Base-by-base conservation (phyloP, 2,888 invertebrate genomes). In the Drosophila buzzatii region DNA sequence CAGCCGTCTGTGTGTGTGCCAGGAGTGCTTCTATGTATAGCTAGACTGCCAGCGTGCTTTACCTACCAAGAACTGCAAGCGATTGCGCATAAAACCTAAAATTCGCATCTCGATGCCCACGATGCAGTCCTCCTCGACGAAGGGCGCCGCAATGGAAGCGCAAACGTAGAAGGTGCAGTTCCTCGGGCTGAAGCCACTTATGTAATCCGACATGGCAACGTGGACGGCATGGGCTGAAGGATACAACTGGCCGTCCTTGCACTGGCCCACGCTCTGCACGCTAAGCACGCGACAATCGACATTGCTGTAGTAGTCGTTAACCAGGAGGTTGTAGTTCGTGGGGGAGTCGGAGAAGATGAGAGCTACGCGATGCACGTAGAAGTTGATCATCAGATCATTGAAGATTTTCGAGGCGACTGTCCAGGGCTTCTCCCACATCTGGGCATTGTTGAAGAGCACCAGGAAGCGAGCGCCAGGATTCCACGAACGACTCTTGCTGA, bases 91-190 rank as follows among this genome's bases (percentile, higher is more conserved):
- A 6, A 94, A 90, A 0, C 93, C 82, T 12, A 91, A 65, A 57
- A 93, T 92, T 63, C 94, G 93, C 60, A 95, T 91, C 72, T 94
- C 95, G 0, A 94, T 90, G 42, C 92, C 92, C 14, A 93, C 85
- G 1, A 81, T 55, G 51, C 92, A 91, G 59, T 93, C 82, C 6
- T 77, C 78, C 78, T 94, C 94, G 1, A 95, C 92, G 79, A 94
- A 95, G 0, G 95, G 95, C 14, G 94, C 93, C 57, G 93, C 91
- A 76, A 94, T 92, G 47, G 94, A 81, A 27, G 94, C 93, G 51
- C 95, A 92, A 63, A 95, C 92, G 41, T 93, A 90, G 52, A 95
- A 89, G 6, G 90, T 85, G 74, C 95, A 95, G 41, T 94, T 94
- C 8, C 86, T 81, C 85, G 95, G 93, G 66, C 93, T 89, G 0